Evolutionary conservation across 2,888 invertebrate genomes (phyloP).

Genomic region (Aspidiotus destructor): DNA sequence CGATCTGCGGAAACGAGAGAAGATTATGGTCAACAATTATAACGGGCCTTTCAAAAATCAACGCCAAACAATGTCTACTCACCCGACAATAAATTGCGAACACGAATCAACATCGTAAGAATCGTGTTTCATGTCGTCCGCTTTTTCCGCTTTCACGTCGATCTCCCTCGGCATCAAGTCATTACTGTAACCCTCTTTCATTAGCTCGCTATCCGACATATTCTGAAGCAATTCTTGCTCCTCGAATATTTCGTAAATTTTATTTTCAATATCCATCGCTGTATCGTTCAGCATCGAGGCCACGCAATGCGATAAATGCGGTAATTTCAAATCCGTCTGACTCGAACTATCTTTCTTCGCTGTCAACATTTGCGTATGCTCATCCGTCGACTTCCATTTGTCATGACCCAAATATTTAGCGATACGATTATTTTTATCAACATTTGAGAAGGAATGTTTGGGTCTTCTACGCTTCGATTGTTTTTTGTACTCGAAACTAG

Average conservation of each 20-base stretch:
- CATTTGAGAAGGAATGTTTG: slow-evolving; percentile 9
- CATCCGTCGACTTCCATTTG: slow-evolving; percentile 15
- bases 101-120: slow-evolving; percentile 12
- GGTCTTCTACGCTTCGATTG: slow-evolving; percentile 18
- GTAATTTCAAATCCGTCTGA: slow-evolving; percentile 58
- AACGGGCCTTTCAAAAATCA: neutral
- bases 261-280: slow-evolving; percentile 54
- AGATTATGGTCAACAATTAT: too few relatives aligned
- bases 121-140: slow-evolving; percentile 8
- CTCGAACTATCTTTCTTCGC: slow-evolving; percentile 55
- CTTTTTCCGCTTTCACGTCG: slow-evolving; percentile 18
- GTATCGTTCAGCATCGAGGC: slow-evolving; percentile 31
- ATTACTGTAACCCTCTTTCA: slow-evolving; percentile 19
- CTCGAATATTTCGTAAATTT: slow-evolving; percentile 66
- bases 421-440: slow-evolving; percentile 21
- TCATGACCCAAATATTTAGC: slow-evolving; percentile 21
- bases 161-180: slow-evolving; percentile 13
- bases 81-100: slow-evolving; percentile 12
- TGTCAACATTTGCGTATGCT: slow-evolving; percentile 19
- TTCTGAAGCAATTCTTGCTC: slow-evolving; percentile 57
- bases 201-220: slow-evolving; percentile 44
- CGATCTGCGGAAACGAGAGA: too few relatives aligned
- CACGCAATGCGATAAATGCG: slow-evolving; percentile 43
- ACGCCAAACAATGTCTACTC: neutral
- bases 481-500: slow-evolving; percentile 30